Evolutionary conservation across 2,797 vertebrate species (phyloP), one percentile per base, ranked within the genome.

Genomic region (Hapalemur alaotrensis): DNA sequence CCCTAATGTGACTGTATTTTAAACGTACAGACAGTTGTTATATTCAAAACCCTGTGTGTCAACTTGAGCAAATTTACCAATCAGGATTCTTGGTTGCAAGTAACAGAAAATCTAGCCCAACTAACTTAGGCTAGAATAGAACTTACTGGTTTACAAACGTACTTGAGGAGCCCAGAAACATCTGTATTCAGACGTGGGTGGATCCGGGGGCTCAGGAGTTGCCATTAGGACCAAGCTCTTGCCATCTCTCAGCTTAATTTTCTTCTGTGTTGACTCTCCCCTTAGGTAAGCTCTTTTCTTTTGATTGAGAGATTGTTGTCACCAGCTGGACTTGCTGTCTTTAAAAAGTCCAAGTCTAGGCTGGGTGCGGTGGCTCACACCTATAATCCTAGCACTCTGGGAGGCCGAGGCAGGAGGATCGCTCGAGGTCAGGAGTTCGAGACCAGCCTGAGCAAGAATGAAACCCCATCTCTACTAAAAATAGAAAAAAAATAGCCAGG

Each of bases 61-160:
- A 92, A 20, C 76, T 43, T 95, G 23, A 70, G 28, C 35, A 91
- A 63, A 82, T 67, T 85, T 84, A 88, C 54, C 67, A 50, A 35
- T 48, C 69, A 86, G 35, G 28, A 54, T 83, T 97, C 76, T 95
- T 86, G n/a, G 11, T 92, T 83, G 25, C 32, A 89, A 89, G 48
- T 92, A 85, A 48, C 7, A 76, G 52, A 80, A 87, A 93, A 80
- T 35, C 23, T 46, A 87, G 32, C 61, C 88, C 23, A 81, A 46
- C 12, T 82, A 73, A 48, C 25, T 41, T 84, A 61, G 38, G 43
- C 48, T 78, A 67, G 95, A 54, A 50, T 92, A 38, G 67, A 87
- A 63, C 59, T 70, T 59, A 38, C 5, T 85, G 14, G 76, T 78
- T 88, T 65, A 52, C 20, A 79, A 28, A 13, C 48, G 9, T 80